Evolutionary conservation across 2,888 invertebrate genomes (phyloP), one percentile per base, ranked within the genome.

Genomic region (Drosophila paramelanica): DNA sequence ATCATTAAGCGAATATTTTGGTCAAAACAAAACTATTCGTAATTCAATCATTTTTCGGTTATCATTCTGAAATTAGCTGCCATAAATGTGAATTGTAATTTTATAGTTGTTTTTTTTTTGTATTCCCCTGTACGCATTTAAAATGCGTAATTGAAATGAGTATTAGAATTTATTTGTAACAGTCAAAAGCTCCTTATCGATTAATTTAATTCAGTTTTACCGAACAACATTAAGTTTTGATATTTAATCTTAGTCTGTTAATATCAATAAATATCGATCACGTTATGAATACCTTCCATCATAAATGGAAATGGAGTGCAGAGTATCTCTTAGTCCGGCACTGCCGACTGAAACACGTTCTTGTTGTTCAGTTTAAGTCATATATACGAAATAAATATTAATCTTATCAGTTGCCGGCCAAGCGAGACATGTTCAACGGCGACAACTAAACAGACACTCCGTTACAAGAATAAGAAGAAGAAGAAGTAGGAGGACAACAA

Each of bases 1-100:
- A 81, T 45, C 68, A 43, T 88, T 85, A 71, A 58, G 25, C 13
- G 38, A 38, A 14, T n/a, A 45, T 65, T 77, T 77, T 41, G 11
- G 10, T 33, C 31, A 31, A 23, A 61, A 27, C 27, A 60, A 23
- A 25, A 23, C 0, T n/a, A 6, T 31, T 33, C 0, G 4, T 23
- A 8, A 27, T 13, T 23, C 13, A 31, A 14, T 8, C 53, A 31
- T 20, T 38, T 0, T 10, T 11, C 23, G 11, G 10, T 5, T 1
- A 25, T 10, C 10, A 2, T 41, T 17, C 31, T 14, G 41, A 33
- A 55, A 42, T 55, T 17, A 4, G 17, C 3, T 13, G 17, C 17
- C 27, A 13, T 23, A 31, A 36, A 47, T 17, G 23, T n/a, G 17
- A 14, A 23, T 17, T 60, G 25, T 43, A 61, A 38, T 23, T 14